These are phyloP conservation scores for Drosophila pseudotakahashii DNA, from an alignment of 2,888 invertebrate species.

Conservation along the genomic window DNA sequence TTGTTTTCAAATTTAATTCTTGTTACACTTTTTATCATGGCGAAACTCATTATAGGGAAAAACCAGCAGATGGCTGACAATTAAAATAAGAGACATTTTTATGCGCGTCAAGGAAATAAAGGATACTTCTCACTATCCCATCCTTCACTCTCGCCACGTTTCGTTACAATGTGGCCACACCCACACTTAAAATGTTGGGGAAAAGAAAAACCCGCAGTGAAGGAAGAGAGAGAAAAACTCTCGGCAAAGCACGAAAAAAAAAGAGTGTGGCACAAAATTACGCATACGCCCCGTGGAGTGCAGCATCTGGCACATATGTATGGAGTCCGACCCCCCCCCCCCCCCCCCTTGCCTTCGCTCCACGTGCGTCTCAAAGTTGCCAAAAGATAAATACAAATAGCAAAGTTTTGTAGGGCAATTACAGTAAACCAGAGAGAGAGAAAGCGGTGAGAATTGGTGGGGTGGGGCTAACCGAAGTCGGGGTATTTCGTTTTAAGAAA, in stretches of 20 bases:
- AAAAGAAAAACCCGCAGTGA: conserved; percentile 21
- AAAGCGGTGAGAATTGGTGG: background rate
- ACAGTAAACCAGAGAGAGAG: conserved; percentile 18
- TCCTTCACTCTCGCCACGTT: background rate
- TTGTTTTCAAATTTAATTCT: background rate
- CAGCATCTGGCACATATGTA: conserved; percentile 44
- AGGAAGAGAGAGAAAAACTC: conserved; percentile 23
- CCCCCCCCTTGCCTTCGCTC: conserved; percentile 5
- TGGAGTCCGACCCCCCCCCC: conserved; percentile 4
- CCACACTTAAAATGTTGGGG: conserved; percentile 14
- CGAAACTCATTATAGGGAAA: conserved; percentile 36
- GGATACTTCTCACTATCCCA: conserved; percentile 28
- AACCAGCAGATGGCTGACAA: conserved; percentile 38
- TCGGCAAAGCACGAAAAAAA: conserved; percentile 21
- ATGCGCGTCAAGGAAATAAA: conserved; percentile 18
- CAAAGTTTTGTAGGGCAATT: conserved; percentile 53
- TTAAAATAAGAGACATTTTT: conserved; percentile 39
- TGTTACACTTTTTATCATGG: background rate
- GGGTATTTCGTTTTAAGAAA: conserved; percentile 22
- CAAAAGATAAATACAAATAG: conserved; percentile 67
- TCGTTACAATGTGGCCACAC: conserved; percentile 28
- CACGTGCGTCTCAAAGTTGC: conserved; percentile 53
- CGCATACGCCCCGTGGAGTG: conserved; percentile 66
- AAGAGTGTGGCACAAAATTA: conserved; percentile 40
- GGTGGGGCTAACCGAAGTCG: background rate